Evolutionary conservation across 2,113 vertebrate species (phyloP), one percentile per base, ranked within the genome.

Genomic region (Centrocercus urophasianus): DNA sequence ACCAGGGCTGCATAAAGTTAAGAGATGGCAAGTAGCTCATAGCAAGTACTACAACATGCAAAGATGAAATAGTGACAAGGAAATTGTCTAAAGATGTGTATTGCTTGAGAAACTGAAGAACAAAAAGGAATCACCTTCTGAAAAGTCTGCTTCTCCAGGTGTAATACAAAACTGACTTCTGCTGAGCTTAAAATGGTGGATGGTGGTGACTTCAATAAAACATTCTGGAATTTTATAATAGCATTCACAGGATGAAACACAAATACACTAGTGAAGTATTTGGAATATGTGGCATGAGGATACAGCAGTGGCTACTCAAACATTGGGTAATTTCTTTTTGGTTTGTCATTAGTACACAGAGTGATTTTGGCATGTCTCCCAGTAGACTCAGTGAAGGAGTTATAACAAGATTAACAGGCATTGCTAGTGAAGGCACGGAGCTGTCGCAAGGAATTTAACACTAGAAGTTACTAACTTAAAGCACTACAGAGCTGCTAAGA

Each of bases 391-490:
- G 3, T 1, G 1, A 42, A 59, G 13, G 42, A 83, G 12, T 13
- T 50, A 2, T 3, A 73, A 63, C 15, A 30, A 64, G 67, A 71
- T 47, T 32, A 83, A 74, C 42, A 78, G 42, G 86, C 72, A 88
- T 10, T 60, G 27, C 72, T 27, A 75, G 8, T 12, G 13, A 71
- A 60, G 30, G 38, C 27, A 47, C 32, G 52, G 4, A 28, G 52
- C 47, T 56, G 63, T 45, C 0, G 0, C 40, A 38, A 1, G 8
- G 13, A 40, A 22, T 8, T 36, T 14, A 15, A 10, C 15, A 28
- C 13, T 34, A 7, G 12, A 90, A 83, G 8, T 22, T 71, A 64
- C 60, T 30, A 42, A 21, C 42, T 56, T 56, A 20, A 67, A 77
- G 36, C 18, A 13, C 56, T 45, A 13, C 27, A 54, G n/a, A 54